Evolutionary conservation across 2,113 vertebrate genomes (phyloP), one percentile per base, ranked within the genome.

Genomic region (Callorhinus ursinus): DNA sequence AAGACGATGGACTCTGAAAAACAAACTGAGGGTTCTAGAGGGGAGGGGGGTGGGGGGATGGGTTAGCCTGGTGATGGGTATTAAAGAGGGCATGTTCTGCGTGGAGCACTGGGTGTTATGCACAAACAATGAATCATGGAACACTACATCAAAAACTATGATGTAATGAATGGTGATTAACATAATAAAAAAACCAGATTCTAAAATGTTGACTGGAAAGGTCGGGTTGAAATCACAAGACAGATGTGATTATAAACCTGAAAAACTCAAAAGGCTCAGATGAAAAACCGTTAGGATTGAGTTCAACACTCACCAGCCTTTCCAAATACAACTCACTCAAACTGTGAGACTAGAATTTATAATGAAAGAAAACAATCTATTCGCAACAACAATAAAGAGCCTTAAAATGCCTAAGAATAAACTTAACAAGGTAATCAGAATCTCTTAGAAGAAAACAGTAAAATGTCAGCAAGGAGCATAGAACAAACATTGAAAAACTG

Each of bases 401-500:
- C 67, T 26, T 59, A 46, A 93, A 83, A 74, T 69, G 69, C n/a
- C 69, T 88, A n/a, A 21, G 26, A 46, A 65, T 82, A 72, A 86
- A 81, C 5, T 77, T 76, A 94, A 61, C 39, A 67, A 88, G 42
- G 87, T 13, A 4, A 1, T 4, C 57, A 39, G 49, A 33, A 53
- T 93, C 76, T 94, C 55, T 61, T 10, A 24, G 51, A 89, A 95
- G 71, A 83, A 93, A 95, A 72, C 42, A 93, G 36, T 24, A 88
- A 88, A 89, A 76, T 84, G 39, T 74, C 33, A 87, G 36, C 39
- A 57, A 95, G 46, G n/a, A 7, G 26, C 31, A n/a, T 0, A 49
- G 65, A 80, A 89, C 36, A 42, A 63, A 82, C 79, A 65, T 8
- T 7, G 71, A 91, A 72, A 36, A 55, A 49, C 46, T 33, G 18